Conservation (phyloP, 2,797 vertebrate species). For the Coreius guichenoti region DNA sequence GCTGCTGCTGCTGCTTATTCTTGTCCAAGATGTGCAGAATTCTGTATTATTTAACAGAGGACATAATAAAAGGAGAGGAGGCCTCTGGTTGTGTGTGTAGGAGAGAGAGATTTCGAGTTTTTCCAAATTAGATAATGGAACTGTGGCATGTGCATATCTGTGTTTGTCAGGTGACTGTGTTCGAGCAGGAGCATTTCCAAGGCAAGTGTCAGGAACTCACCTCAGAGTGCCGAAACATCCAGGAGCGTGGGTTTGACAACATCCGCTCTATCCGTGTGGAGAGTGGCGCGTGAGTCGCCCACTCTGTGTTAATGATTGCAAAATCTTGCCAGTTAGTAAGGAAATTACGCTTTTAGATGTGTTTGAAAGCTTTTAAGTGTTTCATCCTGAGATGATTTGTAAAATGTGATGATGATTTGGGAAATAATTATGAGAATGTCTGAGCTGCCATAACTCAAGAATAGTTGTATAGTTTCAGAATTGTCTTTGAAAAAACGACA, state of each 20-base stretch:
- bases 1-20: not conserved
- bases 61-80: not conserved
- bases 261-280: slow-evolving; percentile 76
- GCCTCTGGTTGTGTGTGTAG: not conserved
- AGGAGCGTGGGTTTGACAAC: slow-evolving; percentile 75
- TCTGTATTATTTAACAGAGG: not conserved
- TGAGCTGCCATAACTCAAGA: not conserved
- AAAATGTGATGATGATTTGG: not conserved
- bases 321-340: slow-evolving; percentile 25
- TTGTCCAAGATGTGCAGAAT: not conserved
- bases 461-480: not conserved
- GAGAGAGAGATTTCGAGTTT: not conserved
- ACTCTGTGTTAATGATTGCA: slow-evolving; percentile 61
- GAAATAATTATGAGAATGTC: not conserved
- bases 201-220: slow-evolving; percentile 74
- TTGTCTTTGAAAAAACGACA: not conserved
- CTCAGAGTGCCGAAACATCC: slow-evolving; percentile 75
- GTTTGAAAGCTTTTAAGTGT: not conserved
- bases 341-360: not conserved
- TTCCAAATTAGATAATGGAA: slow-evolving; percentile 1
- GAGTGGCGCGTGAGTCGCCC: slow-evolving; percentile 77
- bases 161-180: slow-evolving; percentile 70
- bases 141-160: slow-evolving; percentile 11
- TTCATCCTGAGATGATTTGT: not conserved
- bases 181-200: slow-evolving; percentile 76